Base-by-base conservation (phyloP, 2,888 invertebrate species). In the Drosophila mayaguana region DNA sequence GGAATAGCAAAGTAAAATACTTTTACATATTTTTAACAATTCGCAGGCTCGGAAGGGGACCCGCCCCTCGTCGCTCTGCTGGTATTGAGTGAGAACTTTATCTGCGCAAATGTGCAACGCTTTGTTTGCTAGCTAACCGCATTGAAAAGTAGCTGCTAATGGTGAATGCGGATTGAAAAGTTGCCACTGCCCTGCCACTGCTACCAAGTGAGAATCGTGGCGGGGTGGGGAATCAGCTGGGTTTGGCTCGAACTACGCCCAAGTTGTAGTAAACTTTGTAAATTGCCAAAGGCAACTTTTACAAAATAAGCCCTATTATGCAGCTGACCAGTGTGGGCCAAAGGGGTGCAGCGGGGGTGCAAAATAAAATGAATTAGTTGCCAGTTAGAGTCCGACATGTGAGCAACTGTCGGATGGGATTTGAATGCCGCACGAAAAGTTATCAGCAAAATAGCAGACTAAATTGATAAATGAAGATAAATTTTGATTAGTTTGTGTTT, bases 121-220 rank as follows among this genome's bases (percentile, higher is more conserved):
- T 86, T 86, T 86, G 89, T 86, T 89, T 86, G 83, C 89, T 71
- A 81, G 81, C 86, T 89, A 86, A 86, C 86, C 89, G 71, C 86
- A 86, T 88, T 89, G 89, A 89, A 86, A 86, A 86, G 83, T 89
- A 88, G 90, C 86, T 86, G 89, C 86, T 89, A 86, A 86, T 86
- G 86, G 88, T 82, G 75, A 89, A 85, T 85, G 83, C 71, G 83
- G 69, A 75, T 83, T 83, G 71, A 70, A 67, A 78, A 50, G 63
- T 46, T 28, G 54, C 32, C 18, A 55, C 55, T 42, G 55, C 16
- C 14, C 38, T 38, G 38, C 38, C 14, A 4, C 8, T 38, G 38
- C 38, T 38, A 8, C 20, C 25, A 8, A 55, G 8, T 28, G 54
- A 14, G 28, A 28, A 40, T 16, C 9, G 55, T 28, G 59, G 20